These are phyloP conservation scores for Pseudolaguvia tuberculata DNA, from an alignment of 2,113 vertebrate species.

Conservation along the genomic window DNA sequence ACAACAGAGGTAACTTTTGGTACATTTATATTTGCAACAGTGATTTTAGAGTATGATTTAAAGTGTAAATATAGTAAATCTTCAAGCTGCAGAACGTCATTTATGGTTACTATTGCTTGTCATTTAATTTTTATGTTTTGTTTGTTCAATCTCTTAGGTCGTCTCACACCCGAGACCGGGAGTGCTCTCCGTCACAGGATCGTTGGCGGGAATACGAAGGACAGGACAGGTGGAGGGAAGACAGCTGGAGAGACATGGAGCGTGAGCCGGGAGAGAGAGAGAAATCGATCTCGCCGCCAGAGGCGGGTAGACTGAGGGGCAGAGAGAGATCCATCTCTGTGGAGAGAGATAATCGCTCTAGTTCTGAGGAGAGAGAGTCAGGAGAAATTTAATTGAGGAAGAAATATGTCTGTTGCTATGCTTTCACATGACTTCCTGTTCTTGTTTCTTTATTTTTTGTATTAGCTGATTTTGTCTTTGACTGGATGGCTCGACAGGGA, in stretches of 20 bases:
- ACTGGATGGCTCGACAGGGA: constrained; percentile 18
- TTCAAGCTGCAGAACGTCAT: not conserved
- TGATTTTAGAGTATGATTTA: too few species aligned
- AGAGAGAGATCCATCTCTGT: constrained; percentile 63
- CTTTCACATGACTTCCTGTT: constrained; percentile 31
- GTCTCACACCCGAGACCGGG: constrained; percentile 60
- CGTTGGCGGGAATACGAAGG: constrained; percentile 44
- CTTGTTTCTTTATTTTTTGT: constrained; percentile 5
- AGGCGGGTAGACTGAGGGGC: constrained; percentile 51
- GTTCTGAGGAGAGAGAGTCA: constrained; percentile 72
- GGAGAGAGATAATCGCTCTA: constrained; percentile 68
- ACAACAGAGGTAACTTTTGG: not conserved
- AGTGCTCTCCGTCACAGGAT: constrained; percentile 60
- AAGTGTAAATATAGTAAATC: not conserved
- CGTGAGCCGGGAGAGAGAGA: constrained; percentile 49
- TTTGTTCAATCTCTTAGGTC: constrained; percentile 55
- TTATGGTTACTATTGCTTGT: not conserved
- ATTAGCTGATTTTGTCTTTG: constrained; percentile 21
- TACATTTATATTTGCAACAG: not conserved
- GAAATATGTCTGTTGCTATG: constrained; percentile 11
- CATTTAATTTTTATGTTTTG: too few species aligned
- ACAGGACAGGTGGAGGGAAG: constrained; percentile 49
- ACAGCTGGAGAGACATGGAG: constrained; percentile 42
- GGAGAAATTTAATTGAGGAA: constrained; percentile 66
- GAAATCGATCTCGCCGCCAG: constrained; percentile 55